phyloP scores from a whole-genome alignment of 2,888 invertebrate species.

The Kuschelorhynchus macadamiae region DNA sequence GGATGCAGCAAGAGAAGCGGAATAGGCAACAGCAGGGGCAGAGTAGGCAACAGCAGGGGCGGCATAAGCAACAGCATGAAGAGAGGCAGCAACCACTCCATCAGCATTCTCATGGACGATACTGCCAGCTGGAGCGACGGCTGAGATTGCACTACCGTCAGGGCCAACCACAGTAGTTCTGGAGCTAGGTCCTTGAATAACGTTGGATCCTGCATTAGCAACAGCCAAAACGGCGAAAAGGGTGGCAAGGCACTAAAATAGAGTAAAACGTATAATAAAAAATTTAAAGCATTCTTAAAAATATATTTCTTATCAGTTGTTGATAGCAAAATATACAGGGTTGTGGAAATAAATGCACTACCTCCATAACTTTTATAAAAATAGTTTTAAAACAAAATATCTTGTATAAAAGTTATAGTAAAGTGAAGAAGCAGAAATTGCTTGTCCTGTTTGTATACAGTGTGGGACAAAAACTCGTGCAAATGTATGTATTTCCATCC shows the following conservation, averaged over 20 bases:
- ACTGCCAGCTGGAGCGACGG: conserved; percentile 58
- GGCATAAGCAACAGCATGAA: conserved; percentile 31
- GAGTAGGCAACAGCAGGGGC: conserved; percentile 24
- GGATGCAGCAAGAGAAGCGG: conserved; percentile 48
- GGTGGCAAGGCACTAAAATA: conserved; percentile 49
- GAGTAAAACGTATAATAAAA: not conserved
- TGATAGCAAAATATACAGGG: too few relatives aligned
- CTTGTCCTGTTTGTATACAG: too few relatives aligned
- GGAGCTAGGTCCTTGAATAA: conserved; percentile 61
- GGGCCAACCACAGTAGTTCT: conserved; percentile 60
- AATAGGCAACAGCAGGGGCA: conserved; percentile 47
- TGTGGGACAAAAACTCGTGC: too few relatives aligned
- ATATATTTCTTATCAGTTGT: too few relatives aligned
- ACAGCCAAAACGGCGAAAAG: conserved; percentile 59
- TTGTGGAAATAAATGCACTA: too few relatives aligned
- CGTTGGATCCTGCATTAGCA: conserved; percentile 51
- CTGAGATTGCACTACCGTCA: conserved; percentile 60
- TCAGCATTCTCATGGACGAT: conserved; percentile 55
- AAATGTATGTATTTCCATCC: too few relatives aligned
- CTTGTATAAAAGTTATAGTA: too few relatives aligned
- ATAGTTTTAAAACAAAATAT: too few relatives aligned
- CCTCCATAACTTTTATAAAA: too few relatives aligned
- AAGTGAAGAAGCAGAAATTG: too few relatives aligned
- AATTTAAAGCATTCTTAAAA: not conserved
- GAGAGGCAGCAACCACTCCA: conserved; percentile 44